Percentiles rank a stretch among this genome's conserved stretches.
phyloP scores from a whole-genome alignment of 1,140 invertebrate genomes.

The Aphis gossypii region DNA sequence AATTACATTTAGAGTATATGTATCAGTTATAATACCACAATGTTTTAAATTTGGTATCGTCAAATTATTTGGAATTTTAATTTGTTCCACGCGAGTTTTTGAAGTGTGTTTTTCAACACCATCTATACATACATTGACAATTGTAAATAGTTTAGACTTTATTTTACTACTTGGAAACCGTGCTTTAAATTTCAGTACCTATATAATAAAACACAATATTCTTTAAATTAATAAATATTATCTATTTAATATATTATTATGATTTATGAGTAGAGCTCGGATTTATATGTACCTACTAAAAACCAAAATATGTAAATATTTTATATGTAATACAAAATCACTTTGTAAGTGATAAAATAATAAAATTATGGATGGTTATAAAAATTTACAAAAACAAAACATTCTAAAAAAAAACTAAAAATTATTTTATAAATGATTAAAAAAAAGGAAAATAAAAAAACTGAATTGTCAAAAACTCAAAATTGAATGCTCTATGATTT shows the following conservation, averaged over 20 bases:
- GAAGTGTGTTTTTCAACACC: constrained; percentile 67
- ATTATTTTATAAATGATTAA: too few relatives aligned
- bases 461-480: too few relatives aligned
- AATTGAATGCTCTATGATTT: too few relatives aligned
- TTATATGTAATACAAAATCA: too few relatives aligned
- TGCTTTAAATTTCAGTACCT: constrained; percentile 47
- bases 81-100: constrained; percentile 68
- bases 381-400: too few relatives aligned
- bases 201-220: constrained; percentile 52
- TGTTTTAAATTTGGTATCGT: constrained; percentile 70
- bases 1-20: constrained; percentile 71
- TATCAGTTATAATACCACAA: constrained; percentile 72
- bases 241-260: background rate
- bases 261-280: too few relatives aligned
- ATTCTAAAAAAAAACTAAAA: too few relatives aligned
- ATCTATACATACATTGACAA: constrained; percentile 68
- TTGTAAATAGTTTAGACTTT: constrained; percentile 62
- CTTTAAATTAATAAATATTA: background rate
- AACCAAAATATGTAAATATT: too few relatives aligned
- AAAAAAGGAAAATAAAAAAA: too few relatives aligned
- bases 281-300: too few relatives aligned
- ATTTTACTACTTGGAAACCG: constrained; percentile 67
- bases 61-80: constrained; percentile 70
- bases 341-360: too few relatives aligned
- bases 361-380: too few relatives aligned